Evolutionary conservation across 1,140 invertebrate genomes (phyloP).

Genomic region (Ooceraea biroi): DNA sequence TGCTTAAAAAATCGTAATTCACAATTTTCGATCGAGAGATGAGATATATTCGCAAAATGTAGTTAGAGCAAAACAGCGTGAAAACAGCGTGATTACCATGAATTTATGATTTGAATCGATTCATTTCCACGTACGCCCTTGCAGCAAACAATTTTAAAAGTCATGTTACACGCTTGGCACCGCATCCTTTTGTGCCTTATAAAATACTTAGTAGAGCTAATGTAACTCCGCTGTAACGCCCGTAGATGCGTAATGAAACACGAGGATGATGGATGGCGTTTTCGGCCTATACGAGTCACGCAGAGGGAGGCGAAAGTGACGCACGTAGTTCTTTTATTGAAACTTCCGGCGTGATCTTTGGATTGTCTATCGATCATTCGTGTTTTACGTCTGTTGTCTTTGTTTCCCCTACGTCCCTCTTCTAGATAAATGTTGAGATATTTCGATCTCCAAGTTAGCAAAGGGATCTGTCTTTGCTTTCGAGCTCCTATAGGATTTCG

Average conservation of each 20-base stretch:
- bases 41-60: no score
- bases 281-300: conserved; percentile 35
- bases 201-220: conserved; percentile 48
- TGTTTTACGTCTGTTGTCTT: conserved; percentile 38
- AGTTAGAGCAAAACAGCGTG: no score
- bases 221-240: conserved; percentile 41
- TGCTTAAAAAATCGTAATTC: neutral
- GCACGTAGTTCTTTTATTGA: conserved; percentile 38
- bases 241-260: conserved; percentile 57
- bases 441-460: neutral
- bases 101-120: conserved; percentile 26
- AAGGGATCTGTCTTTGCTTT: neutral
- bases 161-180: conserved; percentile 8
- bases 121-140: conserved; percentile 21
- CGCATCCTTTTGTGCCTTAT: conserved; percentile 17
- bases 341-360: conserved; percentile 56
- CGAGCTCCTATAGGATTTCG: neutral
- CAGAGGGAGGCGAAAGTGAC: neutral
- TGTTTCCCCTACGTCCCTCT: neutral
- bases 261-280: conserved; percentile 50
- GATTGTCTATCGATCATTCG: conserved; percentile 57
- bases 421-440: neutral
- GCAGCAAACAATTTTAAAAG: conserved; percentile 39
- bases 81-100: no score
- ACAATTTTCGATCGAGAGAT: conserved; percentile 6